Conservation (phyloP, 1,140 invertebrate genomes). For the Oryzaephilus surinamensis region DNA sequence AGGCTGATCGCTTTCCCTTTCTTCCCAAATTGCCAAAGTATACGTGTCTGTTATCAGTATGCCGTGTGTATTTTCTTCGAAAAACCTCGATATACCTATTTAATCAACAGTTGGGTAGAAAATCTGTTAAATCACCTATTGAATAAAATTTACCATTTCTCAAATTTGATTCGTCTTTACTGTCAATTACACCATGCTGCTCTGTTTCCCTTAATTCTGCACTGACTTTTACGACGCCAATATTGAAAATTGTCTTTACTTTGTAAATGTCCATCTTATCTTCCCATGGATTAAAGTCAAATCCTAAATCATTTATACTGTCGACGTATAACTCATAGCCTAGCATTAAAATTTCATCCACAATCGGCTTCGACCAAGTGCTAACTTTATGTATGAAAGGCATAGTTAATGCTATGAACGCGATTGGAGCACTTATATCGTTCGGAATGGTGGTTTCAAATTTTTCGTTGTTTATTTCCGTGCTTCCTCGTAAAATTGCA, state of each 20-base stretch:
- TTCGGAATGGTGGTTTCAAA: too few species aligned
- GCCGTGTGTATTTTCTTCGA: conserved; percentile 39
- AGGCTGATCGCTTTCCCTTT: conserved; percentile 18
- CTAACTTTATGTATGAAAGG: conserved; percentile 36
- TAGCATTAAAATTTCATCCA: conserved; percentile 38
- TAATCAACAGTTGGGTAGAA: conserved; percentile 1
- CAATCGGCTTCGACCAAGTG: conserved; percentile 40
- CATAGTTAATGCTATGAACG: conserved; percentile 38
- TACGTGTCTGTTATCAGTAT: conserved; percentile 37
- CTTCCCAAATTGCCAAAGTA: conserved; percentile 40
- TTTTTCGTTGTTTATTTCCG: too few species aligned
- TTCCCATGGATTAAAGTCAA: conserved; percentile 42
- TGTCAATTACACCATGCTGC: conserved; percentile 38
- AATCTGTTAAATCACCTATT: conserved; percentile 14
- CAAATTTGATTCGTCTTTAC: conserved; percentile 33
- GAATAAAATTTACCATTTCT: too few species aligned
- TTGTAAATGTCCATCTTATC: conserved; percentile 36
- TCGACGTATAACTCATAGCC: conserved; percentile 26
- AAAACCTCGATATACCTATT: conserved; percentile 39
- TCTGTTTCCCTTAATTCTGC: conserved; percentile 37
- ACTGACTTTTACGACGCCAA: conserved; percentile 35
- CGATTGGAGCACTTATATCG: conserved; percentile 37
- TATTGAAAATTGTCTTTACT: conserved; percentile 33
- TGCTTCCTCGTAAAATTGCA: too few species aligned
- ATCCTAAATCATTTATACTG: conserved; percentile 33